Evolutionary conservation across 2,888 invertebrate genomes (phyloP), one percentile per base, ranked within the genome.

Genomic region (Himalopsyche tibetana): DNA sequence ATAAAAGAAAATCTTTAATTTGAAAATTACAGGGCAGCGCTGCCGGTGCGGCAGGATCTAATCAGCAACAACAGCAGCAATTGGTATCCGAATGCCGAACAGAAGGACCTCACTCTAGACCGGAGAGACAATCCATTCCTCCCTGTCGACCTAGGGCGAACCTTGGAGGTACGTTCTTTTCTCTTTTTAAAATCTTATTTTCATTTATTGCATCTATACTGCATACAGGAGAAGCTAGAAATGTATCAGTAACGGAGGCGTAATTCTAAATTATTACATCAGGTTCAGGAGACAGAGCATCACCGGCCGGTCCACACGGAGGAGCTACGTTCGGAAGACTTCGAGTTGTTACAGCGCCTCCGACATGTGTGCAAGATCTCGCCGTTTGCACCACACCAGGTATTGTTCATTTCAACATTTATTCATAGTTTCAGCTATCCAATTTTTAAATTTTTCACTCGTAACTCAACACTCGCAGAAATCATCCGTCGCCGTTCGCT

Each of bases 291-390:
- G 88, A 88, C 84, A 74, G 88, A 55, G 88, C 87, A n/a, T 81
- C 86, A 9, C 86, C 88, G n/a, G 85, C 88, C 12, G 89, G 89
- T 63, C 89, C 88, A 80, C 92, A 91, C 89, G 94, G 94, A 0
- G 95, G 96, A 0, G 95, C 96, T 9, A 96, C 96, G 0, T 93
- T 96, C 89, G 96, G 96, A 0, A 93, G 96, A 0, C 92, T 96
- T 74, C 94, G 96, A 8, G 96, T 96, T 8, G 95, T 95, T 69
- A 95, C 95, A 3, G 94, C 94, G 1, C 94, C 95, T 0, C 93
- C 94, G n/a, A 94, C 93, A 1, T 94, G 94, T 89, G 94, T 94
- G 2, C 93, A 94, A 86, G 94, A 94, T 80, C 89, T 94, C 5
- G 92, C 91, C 89, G 89, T 88, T n/a, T 90, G 91, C 12, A 89